Evolutionary conservation across 2,113 vertebrate genomes (phyloP).

Genomic region (Glaucidium brasilianum): DNA sequence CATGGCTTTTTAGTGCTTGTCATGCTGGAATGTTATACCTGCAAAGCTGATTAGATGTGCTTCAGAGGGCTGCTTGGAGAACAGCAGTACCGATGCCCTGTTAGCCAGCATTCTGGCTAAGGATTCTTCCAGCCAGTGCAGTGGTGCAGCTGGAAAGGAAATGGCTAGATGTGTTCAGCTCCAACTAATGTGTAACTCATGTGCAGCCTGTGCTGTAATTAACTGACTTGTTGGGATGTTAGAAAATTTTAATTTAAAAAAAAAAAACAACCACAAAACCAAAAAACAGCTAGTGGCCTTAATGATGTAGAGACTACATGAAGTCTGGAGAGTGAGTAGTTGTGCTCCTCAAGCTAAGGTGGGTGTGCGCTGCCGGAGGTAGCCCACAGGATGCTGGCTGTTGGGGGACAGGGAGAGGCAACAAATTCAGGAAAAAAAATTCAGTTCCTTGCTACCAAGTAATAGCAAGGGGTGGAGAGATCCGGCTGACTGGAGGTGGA

Average conservation of each 20-base stretch:
- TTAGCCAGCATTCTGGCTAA: background rate
- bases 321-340: background rate
- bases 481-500: background rate
- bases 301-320: background rate
- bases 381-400: background rate
- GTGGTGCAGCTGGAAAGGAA: background rate
- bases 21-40: fast-evolving
- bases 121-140: background rate
- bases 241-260: too few relatives aligned
- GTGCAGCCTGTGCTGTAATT: background rate
- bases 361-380: fast-evolving
- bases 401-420: background rate
- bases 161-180: too few relatives aligned
- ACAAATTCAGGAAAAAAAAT: background rate
- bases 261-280: too few relatives aligned
- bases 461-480: background rate
- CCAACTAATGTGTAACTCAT: background rate
- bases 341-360: background rate
- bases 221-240: background rate
- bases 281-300: background rate
- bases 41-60: background rate
- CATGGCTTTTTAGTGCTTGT: background rate
- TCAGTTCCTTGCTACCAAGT: background rate
- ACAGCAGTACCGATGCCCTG: background rate
- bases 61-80: background rate